Evolutionary conservation across 2,113 vertebrate species (phyloP), one percentile per base, ranked within the genome.

Genomic region (Accipiter virgatus): DNA sequence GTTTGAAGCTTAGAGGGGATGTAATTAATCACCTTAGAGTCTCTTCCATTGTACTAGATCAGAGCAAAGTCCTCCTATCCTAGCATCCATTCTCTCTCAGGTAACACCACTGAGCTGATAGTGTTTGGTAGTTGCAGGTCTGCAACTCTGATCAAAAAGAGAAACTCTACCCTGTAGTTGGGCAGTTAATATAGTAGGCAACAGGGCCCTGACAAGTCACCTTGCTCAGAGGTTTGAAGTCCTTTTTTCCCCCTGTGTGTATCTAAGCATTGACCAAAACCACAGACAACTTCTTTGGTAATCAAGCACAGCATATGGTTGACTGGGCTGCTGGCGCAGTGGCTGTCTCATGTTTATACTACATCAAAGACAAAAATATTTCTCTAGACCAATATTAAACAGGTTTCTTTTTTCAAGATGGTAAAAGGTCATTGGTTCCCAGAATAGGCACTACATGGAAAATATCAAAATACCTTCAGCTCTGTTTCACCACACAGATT

Each of bases 401-500:
- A n/a, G 12, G 22, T 77, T 86, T 88, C 22, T 94, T 74, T 93
- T 79, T 85, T 91, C 85, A 81, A 65, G 25, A 65, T 77, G 32
- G 62, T 86, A 22, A 72, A 31, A 14, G 15, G 42, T 68, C 86
- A 77, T 29, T 40, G 20, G 43, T 86, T 92, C 36, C 40, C 55
- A 92, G 40, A 95, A 95, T 72, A 91, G 32, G 38, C 45, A 62
- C 31, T 66, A 13, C 8, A 25, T 52, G 50, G 5, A 73, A 95
- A 70, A 70, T 66, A 90, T 2, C 50, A 66, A 88, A 92, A 63
- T 70, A 67, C 23, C 31, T 91, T 81, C 27, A 29, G 10, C 22
- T 85, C 18, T 40, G 67, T 88, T 83, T 92, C 45, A n/a, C 38
- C 63, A 66, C 80, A 77, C 71, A 79, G 34, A 90, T 82, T 95